Evolutionary conservation across 2,797 vertebrate species (phyloP), one percentile per base, ranked within the genome.

Genomic region (Erithacus rubecula): DNA sequence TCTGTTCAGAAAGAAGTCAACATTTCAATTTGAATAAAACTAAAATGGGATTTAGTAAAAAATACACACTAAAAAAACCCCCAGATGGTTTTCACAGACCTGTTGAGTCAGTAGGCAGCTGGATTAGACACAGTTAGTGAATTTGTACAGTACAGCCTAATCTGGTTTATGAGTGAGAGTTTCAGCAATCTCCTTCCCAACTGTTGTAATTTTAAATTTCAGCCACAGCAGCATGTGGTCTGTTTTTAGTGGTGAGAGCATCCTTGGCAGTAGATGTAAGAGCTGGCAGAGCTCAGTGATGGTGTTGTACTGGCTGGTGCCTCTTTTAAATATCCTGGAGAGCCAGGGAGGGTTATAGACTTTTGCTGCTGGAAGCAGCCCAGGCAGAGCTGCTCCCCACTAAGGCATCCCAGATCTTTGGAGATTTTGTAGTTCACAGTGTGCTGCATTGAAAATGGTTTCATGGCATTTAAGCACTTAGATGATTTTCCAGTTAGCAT

Each of bases 401-500:
- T 78, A 81, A 96, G 95, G 95, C 94, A 90, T 92, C 84, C 16
- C 68, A 90, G 93, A 67, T 94, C 95, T 97, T 88, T 81, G 88
- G 92, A 90, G 94, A 83, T 94, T 95, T 96, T 92, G 55, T 41
- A 62, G 77, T 37, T 89, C 79, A 83, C 62, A 92, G 46, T 86
- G 56, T 89, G 93, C 94, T 95, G 96, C 93, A 89, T 90, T 93
- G 96, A 96, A 96, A 91, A 96, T 91, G 86, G 79, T 90, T 97
- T 90, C 84, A 43, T 96, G 94, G 62, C 86, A 75, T 97, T 97
- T 96, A 95, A 96, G 94, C 85, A 72, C 94, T 95, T 96, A 91
- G 93, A 95, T 96, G 96, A 94, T 95, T 97, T 97, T 97, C 96
- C 95, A 95, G 83, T 94, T 93, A 95, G 75, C 53, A 37, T 94